phyloP scores from a whole-genome alignment of 2,113 vertebrate species.

The Onychostruthus taczanowskii region DNA sequence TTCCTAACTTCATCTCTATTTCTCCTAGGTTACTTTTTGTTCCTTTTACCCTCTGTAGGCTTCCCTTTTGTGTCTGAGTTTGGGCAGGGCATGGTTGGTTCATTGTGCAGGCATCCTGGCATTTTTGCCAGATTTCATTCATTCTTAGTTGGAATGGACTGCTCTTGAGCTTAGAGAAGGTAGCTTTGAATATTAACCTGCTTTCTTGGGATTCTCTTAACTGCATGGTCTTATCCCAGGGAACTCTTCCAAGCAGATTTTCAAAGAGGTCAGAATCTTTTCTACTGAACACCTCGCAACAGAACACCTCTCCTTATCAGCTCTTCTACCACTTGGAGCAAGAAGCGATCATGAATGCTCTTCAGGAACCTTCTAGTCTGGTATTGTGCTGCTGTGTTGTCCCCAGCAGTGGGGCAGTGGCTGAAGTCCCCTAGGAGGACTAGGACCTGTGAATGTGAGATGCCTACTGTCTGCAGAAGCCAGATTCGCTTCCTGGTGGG shows the following conservation, averaged over 20 bases:
- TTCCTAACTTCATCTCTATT: neutral
- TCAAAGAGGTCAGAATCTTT: neutral
- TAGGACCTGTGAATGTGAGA: neutral
- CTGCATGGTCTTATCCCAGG: neutral
- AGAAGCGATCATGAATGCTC: neutral
- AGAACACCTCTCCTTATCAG: neutral
- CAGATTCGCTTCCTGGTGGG: neutral
- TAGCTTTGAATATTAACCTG: neutral
- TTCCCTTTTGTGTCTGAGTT: neutral
- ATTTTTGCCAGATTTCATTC: neutral
- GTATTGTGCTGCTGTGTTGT: neutral
- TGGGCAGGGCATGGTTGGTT: neutral
- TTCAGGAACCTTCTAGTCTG: neutral
- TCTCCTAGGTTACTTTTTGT: neutral
- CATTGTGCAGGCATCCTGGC: neutral
- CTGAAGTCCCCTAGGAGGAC: neutral
- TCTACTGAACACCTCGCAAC: neutral
- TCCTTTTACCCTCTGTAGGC: neutral
- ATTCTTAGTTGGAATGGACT: neutral
- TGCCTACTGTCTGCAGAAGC: neutral
- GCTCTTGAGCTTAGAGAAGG: neutral
- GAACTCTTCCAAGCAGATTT: neutral
- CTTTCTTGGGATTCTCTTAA: neutral
- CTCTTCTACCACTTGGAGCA: neutral
- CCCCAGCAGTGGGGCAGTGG: rapidly evolving